Conservation (phyloP, 2,797 vertebrate species). For the Peromyscus nudipes region DNA sequence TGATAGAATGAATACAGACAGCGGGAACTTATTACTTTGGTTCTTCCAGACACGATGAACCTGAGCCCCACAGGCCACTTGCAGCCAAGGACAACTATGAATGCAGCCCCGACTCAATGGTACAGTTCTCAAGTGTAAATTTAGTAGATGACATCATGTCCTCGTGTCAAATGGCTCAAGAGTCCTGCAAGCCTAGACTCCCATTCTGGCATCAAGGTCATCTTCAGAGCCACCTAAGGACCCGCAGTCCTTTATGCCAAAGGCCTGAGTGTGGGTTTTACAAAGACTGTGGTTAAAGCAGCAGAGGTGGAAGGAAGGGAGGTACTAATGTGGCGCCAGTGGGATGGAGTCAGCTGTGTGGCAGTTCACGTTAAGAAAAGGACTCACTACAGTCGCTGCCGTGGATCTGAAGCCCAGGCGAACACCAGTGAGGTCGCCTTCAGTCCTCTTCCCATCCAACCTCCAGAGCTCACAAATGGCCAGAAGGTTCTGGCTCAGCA, state of each 20-base stretch:
- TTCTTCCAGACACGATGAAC: not conserved
- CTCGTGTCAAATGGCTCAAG: not conserved
- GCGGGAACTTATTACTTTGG: not conserved
- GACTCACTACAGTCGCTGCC: not conserved
- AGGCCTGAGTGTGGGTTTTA: not conserved
- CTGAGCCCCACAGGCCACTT: no score
- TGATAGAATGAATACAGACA: not conserved
- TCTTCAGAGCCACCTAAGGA: not conserved
- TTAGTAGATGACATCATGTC: not conserved
- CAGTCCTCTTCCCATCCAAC: not conserved
- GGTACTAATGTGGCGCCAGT: not conserved
- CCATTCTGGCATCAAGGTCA: slow-evolving; percentile 27
- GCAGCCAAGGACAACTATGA: not conserved
- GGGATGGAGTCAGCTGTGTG: not conserved
- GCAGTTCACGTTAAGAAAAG: not conserved
- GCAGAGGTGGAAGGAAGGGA: not conserved
- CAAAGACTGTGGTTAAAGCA: not conserved
- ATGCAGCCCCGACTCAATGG: not conserved
- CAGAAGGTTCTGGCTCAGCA: not conserved
- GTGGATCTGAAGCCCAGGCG: not conserved
- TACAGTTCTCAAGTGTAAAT: not conserved
- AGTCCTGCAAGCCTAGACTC: not conserved
- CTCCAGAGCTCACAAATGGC: not conserved
- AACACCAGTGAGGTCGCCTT: not conserved
- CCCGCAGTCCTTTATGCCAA: not conserved